Evolutionary conservation across 2,113 vertebrate species (phyloP).

Genomic region (Salvelinus sp.): DNA sequence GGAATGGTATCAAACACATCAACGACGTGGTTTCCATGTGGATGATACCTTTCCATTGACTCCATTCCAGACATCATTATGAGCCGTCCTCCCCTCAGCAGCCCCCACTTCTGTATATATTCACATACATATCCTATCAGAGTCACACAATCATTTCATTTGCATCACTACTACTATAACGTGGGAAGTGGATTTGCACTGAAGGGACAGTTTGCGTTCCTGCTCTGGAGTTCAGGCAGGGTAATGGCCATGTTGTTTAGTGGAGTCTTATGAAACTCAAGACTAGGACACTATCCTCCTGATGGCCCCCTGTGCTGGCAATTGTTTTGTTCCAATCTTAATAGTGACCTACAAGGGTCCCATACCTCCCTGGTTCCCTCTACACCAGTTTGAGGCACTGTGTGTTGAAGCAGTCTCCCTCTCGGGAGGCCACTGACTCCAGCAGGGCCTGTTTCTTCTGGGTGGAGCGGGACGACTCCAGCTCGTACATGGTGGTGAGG

Average conservation of each 20-base stretch:
- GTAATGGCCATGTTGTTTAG: constrained; percentile 50
- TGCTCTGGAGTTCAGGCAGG: not conserved
- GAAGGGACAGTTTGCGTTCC: constrained; percentile 21
- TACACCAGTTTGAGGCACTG: constrained; percentile 95
- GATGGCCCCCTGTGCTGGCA: not conserved
- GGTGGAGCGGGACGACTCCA: constrained; percentile 82
- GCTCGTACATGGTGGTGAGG: constrained; percentile 97
- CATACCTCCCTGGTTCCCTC: not conserved
- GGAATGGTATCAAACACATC: too few species aligned
- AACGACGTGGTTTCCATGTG: too few species aligned
- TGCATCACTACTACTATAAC: not conserved
- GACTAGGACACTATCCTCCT: not conserved
- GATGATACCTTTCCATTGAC: too few species aligned
- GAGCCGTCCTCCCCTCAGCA: too few species aligned
- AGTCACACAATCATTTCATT: too few species aligned
- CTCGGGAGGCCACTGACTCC: constrained; percentile 85
- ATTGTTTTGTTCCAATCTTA: constrained; percentile 39
- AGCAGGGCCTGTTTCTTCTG: constrained; percentile 96
- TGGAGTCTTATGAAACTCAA: not conserved
- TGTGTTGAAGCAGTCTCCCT: constrained; percentile 95
- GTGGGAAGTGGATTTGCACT: not conserved
- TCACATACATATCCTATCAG: not conserved
- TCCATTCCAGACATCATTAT: too few species aligned
- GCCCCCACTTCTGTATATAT: not conserved
- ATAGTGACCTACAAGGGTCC: constrained; percentile 56